These are phyloP conservation scores for Rhabdornis inornatus DNA, from an alignment of 2,113 vertebrate species.

Conservation along the genomic window DNA sequence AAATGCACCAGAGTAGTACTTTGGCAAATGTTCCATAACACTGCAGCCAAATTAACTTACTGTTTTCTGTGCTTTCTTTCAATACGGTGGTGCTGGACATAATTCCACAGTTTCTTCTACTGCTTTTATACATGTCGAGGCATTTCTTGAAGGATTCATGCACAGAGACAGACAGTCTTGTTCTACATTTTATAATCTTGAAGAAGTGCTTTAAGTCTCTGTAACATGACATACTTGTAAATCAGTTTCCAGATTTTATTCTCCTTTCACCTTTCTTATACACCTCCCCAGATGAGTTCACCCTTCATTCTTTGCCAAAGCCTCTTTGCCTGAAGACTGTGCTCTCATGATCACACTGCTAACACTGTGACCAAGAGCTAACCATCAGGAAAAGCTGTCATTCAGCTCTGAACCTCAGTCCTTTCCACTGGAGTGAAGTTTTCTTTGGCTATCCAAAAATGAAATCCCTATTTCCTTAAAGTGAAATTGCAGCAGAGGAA, in stretches of 20 bases:
- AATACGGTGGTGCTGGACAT: background rate
- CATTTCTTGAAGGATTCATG: background rate
- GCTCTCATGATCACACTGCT: background rate
- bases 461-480: background rate
- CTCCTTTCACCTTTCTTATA: background rate
- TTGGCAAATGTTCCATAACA: conserved; percentile 33
- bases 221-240: background rate
- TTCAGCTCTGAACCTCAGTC: background rate
- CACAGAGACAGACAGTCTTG: background rate
- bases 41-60: conserved; percentile 28
- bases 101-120: background rate
- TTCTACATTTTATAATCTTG: background rate
- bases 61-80: background rate
- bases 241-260: background rate
- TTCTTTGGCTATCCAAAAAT: background rate
- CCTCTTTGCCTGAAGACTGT: background rate
- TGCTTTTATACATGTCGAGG: background rate
- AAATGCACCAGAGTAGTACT: conserved; percentile 3
- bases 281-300: background rate
- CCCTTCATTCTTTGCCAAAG: conserved; percentile 12
- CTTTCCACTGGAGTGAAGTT: background rate
- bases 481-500: background rate
- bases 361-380: background rate
- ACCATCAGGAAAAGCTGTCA: background rate
- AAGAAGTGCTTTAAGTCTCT: background rate